phyloP scores from a whole-genome alignment of 2,113 vertebrate species.

The Forbesichthys papilliferus region DNA sequence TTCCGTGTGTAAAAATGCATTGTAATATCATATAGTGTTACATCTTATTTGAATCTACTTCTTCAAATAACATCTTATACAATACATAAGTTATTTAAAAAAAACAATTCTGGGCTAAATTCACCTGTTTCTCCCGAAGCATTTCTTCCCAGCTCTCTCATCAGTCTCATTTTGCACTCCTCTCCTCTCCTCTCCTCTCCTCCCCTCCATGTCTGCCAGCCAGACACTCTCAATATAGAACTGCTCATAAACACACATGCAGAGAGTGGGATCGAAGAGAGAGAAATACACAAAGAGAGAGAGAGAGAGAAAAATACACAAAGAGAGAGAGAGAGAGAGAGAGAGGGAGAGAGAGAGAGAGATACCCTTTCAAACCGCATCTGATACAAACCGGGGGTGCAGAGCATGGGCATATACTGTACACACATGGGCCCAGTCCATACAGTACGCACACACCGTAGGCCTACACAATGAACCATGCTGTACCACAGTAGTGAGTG shows the following conservation, averaged over 20 bases:
- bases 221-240: slow-evolving; percentile 89
- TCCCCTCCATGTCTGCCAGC: slow-evolving; percentile 81
- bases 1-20: no score
- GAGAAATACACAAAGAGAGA: slow-evolving; percentile 49
- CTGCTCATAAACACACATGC: slow-evolving; percentile 83
- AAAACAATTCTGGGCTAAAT: no score
- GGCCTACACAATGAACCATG: no score
- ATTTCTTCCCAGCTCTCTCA: slow-evolving; percentile 5
- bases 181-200: slow-evolving; percentile 52
- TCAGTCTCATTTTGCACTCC: slow-evolving; percentile 58
- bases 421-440: no score
- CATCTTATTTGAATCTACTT: no score
- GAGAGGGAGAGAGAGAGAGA: slow-evolving; percentile 30
- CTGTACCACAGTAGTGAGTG: no score
- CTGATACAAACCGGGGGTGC: no score
- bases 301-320: slow-evolving; percentile 39
- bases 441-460: no score
- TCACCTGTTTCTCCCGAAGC: no score
- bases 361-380: slow-evolving; percentile 7
- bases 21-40: no score
- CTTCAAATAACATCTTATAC: no score
- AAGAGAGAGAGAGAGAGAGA: slow-evolving; percentile 32
- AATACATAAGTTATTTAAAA: no score
- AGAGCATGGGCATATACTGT: slow-evolving; percentile 17
- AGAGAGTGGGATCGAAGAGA: not conserved